Evolutionary conservation across 2,113 vertebrate species (phyloP).

Genomic region (Hymenochirus boettgeri): DNA sequence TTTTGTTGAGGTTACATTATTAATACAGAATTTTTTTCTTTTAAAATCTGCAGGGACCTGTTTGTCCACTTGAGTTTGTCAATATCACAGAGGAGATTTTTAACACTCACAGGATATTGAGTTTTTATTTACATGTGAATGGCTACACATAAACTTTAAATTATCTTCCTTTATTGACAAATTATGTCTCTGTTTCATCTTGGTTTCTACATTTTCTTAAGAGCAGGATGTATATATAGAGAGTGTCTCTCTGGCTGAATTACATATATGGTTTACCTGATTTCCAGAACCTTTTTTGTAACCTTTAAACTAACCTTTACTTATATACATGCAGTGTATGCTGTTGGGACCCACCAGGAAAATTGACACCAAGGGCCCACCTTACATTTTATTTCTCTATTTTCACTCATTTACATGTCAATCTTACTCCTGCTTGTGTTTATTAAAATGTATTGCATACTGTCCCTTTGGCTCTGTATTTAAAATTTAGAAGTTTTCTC

Average conservation of each 20-base stretch:
- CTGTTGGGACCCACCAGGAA: no score
- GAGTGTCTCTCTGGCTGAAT: conserved; percentile 11
- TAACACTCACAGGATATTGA: neutral
- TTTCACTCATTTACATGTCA: no score
- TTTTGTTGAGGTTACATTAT: neutral
- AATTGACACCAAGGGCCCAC: no score
- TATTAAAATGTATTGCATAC: no score
- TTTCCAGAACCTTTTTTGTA: neutral
- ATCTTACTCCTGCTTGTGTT: no score
- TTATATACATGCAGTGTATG: no score
- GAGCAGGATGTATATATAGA: conserved; percentile 13
- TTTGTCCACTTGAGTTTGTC: conserved; percentile 9
- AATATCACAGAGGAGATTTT: conserved; percentile 3
- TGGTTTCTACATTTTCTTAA: conserved; percentile 8
- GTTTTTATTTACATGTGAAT: conserved; percentile 19
- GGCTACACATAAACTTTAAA: neutral
- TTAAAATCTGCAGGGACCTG: neutral
- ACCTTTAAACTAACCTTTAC: no score
- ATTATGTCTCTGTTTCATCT: conserved; percentile 4
- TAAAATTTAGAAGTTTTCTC: no score
- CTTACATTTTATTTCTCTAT: no score
- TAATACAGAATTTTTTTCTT: neutral
- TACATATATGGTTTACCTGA: conserved; percentile 15
- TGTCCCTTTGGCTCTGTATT: no score
- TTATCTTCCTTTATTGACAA: conserved; percentile 13